These are phyloP conservation scores for Caracal caracal DNA, from an alignment of 2,113 vertebrate genomes.

Conservation along the genomic window DNA sequence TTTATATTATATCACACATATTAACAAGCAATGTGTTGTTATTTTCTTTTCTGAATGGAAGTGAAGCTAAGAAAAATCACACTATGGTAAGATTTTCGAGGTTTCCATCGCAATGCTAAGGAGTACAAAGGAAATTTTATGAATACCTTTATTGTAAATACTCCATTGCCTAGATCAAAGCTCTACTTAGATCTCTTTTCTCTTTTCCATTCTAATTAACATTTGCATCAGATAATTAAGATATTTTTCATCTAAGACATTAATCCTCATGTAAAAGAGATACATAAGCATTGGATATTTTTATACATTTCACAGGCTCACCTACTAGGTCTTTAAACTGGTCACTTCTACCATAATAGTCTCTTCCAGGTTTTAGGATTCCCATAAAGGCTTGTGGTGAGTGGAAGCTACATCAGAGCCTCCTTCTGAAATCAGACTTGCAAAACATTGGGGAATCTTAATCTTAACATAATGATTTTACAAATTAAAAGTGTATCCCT, in stretches of 20 bases:
- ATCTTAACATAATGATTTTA: background rate
- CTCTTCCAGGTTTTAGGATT: background rate
- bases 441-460: background rate
- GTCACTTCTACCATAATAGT: background rate
- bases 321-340: background rate
- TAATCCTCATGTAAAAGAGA: background rate
- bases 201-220: background rate
- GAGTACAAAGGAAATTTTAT: constrained; percentile 8
- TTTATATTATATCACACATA: background rate
- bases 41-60: background rate
- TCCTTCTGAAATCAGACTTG: background rate
- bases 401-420: background rate
- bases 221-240: background rate
- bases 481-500: background rate
- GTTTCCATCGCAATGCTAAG: background rate
- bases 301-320: background rate
- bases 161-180: constrained; percentile 6
- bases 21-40: background rate
- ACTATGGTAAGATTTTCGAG: background rate
- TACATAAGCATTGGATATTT: background rate
- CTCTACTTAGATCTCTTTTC: background rate
- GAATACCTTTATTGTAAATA: background rate
- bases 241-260: background rate
- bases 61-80: background rate
- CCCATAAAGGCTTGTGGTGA: background rate